phyloP scores from a whole-genome alignment of 2,797 vertebrate genomes.

The Darevskia nairensis region DNA sequence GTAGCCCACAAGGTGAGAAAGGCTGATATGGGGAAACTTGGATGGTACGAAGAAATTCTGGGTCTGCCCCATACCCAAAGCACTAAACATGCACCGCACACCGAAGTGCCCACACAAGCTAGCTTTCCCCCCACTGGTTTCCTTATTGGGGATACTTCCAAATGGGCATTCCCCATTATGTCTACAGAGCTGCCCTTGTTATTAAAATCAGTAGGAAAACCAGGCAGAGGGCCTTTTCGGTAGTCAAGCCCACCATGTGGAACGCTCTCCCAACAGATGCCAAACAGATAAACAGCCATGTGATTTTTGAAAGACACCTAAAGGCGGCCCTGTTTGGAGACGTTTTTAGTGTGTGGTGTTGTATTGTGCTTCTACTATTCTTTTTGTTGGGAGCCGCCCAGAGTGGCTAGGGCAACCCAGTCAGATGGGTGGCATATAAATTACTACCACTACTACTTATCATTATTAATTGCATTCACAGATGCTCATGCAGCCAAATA shows the following conservation, averaged over 20 bases:
- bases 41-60: not conserved
- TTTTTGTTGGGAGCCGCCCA: no score
- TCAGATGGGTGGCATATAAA: no score
- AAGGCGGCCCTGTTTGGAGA: no score
- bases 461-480: not conserved
- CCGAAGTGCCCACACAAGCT: not conserved
- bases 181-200: not conserved
- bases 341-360: no score
- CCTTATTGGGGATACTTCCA: not conserved
- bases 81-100: not conserved
- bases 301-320: no score
- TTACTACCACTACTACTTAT: no score
- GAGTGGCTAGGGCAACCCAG: no score
- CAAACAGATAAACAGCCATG: no score
- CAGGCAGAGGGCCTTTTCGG: no score
- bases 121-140: not conserved
- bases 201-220: not conserved
- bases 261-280: no score
- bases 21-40: not conserved
- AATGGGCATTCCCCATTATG: not conserved
- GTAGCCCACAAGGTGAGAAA: not conserved
- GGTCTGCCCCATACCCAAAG: not conserved
- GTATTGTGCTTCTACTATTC: no score
- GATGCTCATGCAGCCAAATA: not conserved
- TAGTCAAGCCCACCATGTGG: no score